These are phyloP conservation scores for Ctenoplectra terminalis DNA, from an alignment of 1,140 invertebrate genomes.

Conservation along the genomic window DNA sequence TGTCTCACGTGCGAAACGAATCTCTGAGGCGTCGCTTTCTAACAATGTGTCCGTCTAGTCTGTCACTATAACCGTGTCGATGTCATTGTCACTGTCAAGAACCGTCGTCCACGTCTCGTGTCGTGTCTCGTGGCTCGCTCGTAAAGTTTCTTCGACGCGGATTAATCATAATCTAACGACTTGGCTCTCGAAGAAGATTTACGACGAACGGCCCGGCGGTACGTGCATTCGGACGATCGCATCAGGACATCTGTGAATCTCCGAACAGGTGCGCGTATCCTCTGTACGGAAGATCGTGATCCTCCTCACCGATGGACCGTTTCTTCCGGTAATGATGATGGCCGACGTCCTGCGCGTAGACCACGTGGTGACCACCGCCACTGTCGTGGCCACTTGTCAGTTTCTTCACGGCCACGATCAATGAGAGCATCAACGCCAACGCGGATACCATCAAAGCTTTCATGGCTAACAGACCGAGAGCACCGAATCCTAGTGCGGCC, in stretches of 20 bases:
- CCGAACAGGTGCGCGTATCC: conserved; percentile 76
- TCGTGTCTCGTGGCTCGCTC: background rate
- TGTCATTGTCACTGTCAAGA: conserved; percentile 60
- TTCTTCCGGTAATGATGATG: conserved; percentile 86
- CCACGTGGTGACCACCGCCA: conserved; percentile 87
- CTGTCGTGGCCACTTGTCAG: conserved; percentile 85
- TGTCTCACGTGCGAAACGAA: conserved; percentile 8
- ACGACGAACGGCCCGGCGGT: conserved; percentile 8
- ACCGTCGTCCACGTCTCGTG: conserved; percentile 21
- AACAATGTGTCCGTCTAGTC: conserved; percentile 32
- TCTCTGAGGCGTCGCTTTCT: conserved; percentile 60
- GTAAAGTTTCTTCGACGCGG: background rate
- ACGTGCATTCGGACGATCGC: background rate
- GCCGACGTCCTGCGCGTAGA: conserved; percentile 85
- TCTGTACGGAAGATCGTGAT: conserved; percentile 84
- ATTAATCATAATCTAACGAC: background rate
- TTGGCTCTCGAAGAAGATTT: conserved; percentile 8
- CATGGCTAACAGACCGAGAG: conserved; percentile 88
- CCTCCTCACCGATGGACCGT: conserved; percentile 74
- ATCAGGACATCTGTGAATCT: conserved; percentile 53
- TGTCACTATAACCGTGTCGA: conserved; percentile 50
- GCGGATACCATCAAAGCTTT: conserved; percentile 87
- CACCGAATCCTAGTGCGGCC: conserved; percentile 88
- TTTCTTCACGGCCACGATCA: conserved; percentile 89
- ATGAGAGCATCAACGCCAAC: conserved; percentile 88